These are phyloP conservation scores for Anabas testudineus DNA, from an alignment of 2,797 vertebrate genomes.

Conservation along the genomic window DNA sequence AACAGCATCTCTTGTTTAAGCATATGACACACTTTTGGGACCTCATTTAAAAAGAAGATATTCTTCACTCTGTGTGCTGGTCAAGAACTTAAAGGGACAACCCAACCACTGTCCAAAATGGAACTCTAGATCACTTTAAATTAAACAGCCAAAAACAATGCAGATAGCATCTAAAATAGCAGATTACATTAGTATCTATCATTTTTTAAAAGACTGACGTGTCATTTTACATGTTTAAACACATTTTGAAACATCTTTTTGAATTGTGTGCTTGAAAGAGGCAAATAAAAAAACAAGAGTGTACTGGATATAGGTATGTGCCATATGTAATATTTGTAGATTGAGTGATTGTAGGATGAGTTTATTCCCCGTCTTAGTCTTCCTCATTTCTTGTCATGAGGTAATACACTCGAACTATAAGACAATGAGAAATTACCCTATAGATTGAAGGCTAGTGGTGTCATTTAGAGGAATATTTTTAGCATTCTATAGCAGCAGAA, in stretches of 20 bases:
- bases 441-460: slow-evolving; percentile 26
- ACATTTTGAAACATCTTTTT: too few relatives aligned
- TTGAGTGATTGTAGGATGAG: too few relatives aligned
- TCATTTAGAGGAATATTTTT: slow-evolving; percentile 69
- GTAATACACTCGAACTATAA: slow-evolving; percentile 48
- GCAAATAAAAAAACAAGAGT: not conserved
- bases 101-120: too few relatives aligned
- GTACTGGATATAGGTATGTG: not conserved
- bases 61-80: not conserved
- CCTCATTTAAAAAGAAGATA: not conserved
- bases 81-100: too few relatives aligned
- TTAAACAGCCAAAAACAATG: not conserved
- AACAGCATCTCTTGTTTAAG: slow-evolving; percentile 28
- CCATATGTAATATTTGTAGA: too few relatives aligned
- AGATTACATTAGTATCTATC: too few relatives aligned
- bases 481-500: slow-evolving; percentile 55
- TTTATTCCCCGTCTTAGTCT: not conserved
- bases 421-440: slow-evolving; percentile 48
- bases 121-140: too few relatives aligned
- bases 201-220: too few relatives aligned
- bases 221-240: too few relatives aligned
- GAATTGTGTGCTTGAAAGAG: too few relatives aligned
- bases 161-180: too few relatives aligned
- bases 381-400: slow-evolving; percentile 46
- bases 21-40: slow-evolving; percentile 31